These are phyloP conservation scores for Hemistola chrysoprasaria DNA, from an alignment of 2,888 invertebrate genomes.

Conservation along the genomic window DNA sequence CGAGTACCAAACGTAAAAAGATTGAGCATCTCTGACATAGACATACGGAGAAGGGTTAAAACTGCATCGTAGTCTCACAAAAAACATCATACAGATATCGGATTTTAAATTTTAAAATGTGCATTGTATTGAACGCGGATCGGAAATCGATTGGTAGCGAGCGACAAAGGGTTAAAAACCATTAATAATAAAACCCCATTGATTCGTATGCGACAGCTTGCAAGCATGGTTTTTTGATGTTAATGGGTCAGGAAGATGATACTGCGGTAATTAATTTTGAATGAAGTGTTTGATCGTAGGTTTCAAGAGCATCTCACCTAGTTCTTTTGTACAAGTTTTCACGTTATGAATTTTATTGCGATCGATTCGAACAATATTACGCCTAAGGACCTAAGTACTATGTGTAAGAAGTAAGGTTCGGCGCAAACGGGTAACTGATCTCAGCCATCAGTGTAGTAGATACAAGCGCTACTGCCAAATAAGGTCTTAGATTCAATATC, in stretches of 20 bases:
- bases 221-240: constrained; percentile 40
- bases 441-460: no score
- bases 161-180: constrained; percentile 72
- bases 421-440: no score
- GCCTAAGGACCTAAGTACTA: no score
- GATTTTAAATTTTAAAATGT: constrained; percentile 83
- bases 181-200: constrained; percentile 74
- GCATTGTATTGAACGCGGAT: constrained; percentile 79
- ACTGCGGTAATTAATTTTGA: constrained; percentile 34
- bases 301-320: no score
- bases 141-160: constrained; percentile 77
- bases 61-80: constrained; percentile 78
- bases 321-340: no score
- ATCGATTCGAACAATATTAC: no score
- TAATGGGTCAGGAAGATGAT: constrained; percentile 36
- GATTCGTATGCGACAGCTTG: constrained; percentile 73
- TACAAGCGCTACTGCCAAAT: no score
- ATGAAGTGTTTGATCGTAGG: constrained; percentile 13
- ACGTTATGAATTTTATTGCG: no score
- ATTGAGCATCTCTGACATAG: constrained; percentile 57
- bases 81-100: constrained; percentile 77
- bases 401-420: no score
- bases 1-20: constrained; percentile 1
- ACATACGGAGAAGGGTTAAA: constrained; percentile 80
- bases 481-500: no score